These are phyloP conservation scores for Yponomeuta plumbellus DNA, from an alignment of 2,888 invertebrate genomes.

Conservation along the genomic window DNA sequence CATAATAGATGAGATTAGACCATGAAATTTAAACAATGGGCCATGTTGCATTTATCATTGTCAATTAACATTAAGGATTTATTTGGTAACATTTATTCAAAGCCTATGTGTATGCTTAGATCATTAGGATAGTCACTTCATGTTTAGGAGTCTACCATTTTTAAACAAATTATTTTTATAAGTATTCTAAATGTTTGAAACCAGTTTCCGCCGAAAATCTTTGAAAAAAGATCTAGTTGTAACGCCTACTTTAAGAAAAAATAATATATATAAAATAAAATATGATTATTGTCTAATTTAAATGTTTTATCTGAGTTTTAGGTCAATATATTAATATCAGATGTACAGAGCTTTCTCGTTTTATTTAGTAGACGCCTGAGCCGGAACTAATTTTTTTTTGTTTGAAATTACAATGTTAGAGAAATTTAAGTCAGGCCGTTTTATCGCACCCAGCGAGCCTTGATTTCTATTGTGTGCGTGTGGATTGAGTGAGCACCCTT, in stretches of 20 bases:
- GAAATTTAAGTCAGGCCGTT: no score
- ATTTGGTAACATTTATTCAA: neutral
- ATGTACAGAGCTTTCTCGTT: neutral
- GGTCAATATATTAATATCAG: conserved; percentile 42
- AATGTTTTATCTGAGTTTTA: conserved; percentile 71
- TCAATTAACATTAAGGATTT: conserved; percentile 1
- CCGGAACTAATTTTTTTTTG: no score
- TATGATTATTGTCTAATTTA: conserved; percentile 33
- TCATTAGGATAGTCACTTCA: conserved; percentile 6
- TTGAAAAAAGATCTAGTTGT: neutral
- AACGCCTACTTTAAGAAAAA: neutral
- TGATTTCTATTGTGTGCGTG: no score
- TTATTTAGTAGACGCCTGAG: neutral
- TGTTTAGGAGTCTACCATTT: conserved; percentile 3
- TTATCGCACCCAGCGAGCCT: no score
- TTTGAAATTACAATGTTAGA: no score
- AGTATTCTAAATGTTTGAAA: neutral
- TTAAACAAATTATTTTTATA: conserved; percentile 18
- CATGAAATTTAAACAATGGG: neutral
- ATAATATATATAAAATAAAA: neutral
- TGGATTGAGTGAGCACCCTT: no score
- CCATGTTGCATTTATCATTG: conserved; percentile 3
- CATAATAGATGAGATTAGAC: neutral
- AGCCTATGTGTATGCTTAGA: neutral
- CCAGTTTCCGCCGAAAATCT: neutral